These are phyloP conservation scores for Sebastes melanostomus DNA, from an alignment of 2,797 vertebrate species.

Conservation along the genomic window DNA sequence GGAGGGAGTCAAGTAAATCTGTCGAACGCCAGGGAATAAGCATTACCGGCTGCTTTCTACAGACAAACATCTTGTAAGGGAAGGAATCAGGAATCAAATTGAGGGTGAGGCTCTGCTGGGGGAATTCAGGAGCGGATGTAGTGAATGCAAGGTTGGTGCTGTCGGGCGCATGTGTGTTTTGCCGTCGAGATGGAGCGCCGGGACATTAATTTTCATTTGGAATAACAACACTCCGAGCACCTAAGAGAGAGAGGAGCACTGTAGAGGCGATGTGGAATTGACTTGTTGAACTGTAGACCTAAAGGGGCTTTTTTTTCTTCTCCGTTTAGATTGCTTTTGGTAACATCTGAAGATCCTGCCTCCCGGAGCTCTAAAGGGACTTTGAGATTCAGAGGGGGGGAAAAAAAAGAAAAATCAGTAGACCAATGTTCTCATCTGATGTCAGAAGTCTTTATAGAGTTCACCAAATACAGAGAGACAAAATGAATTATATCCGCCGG, in stretches of 20 bases:
- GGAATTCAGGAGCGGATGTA: slow-evolving; percentile 21
- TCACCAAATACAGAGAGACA: slow-evolving; percentile 3
- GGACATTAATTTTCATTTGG: slow-evolving; percentile 63
- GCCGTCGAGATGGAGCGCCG: not conserved
- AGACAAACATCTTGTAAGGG: slow-evolving; percentile 53
- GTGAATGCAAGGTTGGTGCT: slow-evolving; percentile 18
- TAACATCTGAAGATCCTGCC: slow-evolving; percentile 36
- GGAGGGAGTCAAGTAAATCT: slow-evolving; percentile 32
- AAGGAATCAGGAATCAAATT: slow-evolving; percentile 47
- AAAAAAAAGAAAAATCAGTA: not conserved
- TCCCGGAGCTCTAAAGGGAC: slow-evolving; percentile 16
- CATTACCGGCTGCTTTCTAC: slow-evolving; percentile 41
- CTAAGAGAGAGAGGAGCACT: not conserved
- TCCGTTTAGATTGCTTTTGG: slow-evolving; percentile 42
- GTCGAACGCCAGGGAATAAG: slow-evolving; percentile 4
- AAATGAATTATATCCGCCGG: slow-evolving; percentile 19
- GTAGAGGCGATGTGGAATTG: slow-evolving; percentile 32
- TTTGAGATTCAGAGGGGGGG: not conserved
- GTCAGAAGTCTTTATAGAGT: slow-evolving; percentile 33
- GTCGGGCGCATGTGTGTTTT: not conserved
- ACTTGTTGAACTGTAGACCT: slow-evolving; percentile 48
- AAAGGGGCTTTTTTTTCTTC: slow-evolving; percentile 21
- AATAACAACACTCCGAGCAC: slow-evolving; percentile 34
- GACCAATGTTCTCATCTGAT: slow-evolving; percentile 16
- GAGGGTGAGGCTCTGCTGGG: slow-evolving; percentile 28